Evolutionary conservation across 2,888 invertebrate species (phyloP).

Genomic region (Ryuthela nishihirai): DNA sequence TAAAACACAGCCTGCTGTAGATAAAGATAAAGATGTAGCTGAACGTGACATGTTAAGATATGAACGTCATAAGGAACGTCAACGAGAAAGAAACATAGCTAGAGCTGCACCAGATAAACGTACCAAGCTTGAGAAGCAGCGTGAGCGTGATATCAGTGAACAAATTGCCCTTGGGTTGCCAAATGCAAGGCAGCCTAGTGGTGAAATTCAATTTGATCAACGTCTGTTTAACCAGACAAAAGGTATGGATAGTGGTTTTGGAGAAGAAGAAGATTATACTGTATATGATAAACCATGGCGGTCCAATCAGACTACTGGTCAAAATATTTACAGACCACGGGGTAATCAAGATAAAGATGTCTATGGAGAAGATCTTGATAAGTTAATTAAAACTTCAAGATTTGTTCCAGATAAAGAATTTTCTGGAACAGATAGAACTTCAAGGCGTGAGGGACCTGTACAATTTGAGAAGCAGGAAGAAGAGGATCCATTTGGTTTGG

Average conservation of each 20-base stretch:
- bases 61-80: slow-evolving; percentile 85
- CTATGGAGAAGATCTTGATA: slow-evolving; percentile 81
- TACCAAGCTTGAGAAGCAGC: slow-evolving; percentile 77
- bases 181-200: slow-evolving; percentile 63
- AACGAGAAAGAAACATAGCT: slow-evolving; percentile 86
- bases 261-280: slow-evolving; percentile 94
- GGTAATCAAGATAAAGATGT: slow-evolving; percentile 79
- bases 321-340: slow-evolving; percentile 80
- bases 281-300: slow-evolving; percentile 99
- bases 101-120: slow-evolving; percentile 89
- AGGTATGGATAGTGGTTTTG: slow-evolving; percentile 88
- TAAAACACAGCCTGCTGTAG: slow-evolving; percentile 51
- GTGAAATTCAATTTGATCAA: slow-evolving; percentile 89
- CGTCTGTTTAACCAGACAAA: slow-evolving; percentile 89
- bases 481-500: slow-evolving; percentile 94
- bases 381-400: slow-evolving; percentile 78
- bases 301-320: slow-evolving; percentile 75
- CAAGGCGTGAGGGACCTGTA: slow-evolving; percentile 82
- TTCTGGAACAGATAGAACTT: slow-evolving; percentile 76
- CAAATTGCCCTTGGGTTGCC: slow-evolving; percentile 97
- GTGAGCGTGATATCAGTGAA: slow-evolving; percentile 96
- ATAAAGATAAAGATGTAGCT: slow-evolving; percentile 57
- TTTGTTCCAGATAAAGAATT: slow-evolving; percentile 98
- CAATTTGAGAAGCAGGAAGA: slow-evolving; percentile 78
- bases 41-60: slow-evolving; percentile 82